These are phyloP conservation scores for Rissa tridactyla DNA, from an alignment of 2,113 vertebrate genomes.

Conservation along the genomic window DNA sequence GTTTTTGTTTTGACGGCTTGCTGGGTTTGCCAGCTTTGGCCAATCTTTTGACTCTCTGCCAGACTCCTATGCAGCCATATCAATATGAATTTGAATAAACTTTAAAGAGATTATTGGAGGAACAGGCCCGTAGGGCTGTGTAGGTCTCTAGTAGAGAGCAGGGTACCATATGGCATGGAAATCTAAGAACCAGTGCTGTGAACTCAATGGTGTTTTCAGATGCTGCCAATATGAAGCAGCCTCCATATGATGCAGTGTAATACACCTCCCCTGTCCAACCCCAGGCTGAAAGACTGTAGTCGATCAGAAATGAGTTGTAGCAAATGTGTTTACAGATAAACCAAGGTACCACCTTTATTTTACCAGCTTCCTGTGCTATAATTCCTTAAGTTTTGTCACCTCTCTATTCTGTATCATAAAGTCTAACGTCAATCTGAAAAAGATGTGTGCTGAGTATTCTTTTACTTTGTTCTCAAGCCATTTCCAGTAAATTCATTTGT, in stretches of 20 bases:
- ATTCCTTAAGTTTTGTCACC: background rate
- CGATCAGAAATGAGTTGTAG: background rate
- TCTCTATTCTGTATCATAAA: background rate
- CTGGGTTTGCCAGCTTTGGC: constrained; percentile 33
- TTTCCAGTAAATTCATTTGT: background rate
- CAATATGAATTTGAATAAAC: constrained; percentile 54
- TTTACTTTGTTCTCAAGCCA: background rate
- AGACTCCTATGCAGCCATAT: constrained; percentile 55
- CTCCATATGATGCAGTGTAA: background rate
- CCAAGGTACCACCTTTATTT: background rate
- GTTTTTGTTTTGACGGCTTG: constrained; percentile 16
- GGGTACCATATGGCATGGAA: constrained; percentile 35
- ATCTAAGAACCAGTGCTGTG: background rate
- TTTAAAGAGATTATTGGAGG: constrained; percentile 60
- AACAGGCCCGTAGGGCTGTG: constrained; percentile 15
- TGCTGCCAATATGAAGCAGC: background rate
- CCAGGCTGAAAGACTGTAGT: background rate
- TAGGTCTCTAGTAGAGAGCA: constrained; percentile 13
- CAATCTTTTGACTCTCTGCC: constrained; percentile 14
- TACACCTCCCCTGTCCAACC: background rate
- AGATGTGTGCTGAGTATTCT: background rate
- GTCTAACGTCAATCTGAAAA: background rate
- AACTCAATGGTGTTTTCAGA: constrained; percentile 28
- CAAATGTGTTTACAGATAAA: background rate
- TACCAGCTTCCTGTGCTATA: background rate